These are phyloP conservation scores for Anodontia alba DNA, from an alignment of 2,888 invertebrate species.

Conservation along the genomic window DNA sequence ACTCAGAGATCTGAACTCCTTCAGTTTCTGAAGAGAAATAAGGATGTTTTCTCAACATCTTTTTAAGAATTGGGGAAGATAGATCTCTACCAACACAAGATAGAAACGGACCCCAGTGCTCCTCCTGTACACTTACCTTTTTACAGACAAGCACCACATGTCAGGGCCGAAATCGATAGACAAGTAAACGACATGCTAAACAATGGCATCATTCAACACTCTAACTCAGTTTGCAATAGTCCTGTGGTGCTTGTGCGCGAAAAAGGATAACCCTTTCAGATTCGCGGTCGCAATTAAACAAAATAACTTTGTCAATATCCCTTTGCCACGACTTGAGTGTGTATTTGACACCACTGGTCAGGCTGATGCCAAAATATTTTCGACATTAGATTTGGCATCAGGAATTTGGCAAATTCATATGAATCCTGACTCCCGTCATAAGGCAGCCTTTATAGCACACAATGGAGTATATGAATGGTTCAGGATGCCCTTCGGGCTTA, in stretches of 20 bases:
- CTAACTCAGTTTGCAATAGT: slow-evolving; percentile 40
- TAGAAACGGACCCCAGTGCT: background rate
- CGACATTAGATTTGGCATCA: slow-evolving; percentile 44
- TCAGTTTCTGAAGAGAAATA: background rate
- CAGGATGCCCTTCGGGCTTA: slow-evolving; percentile 30
- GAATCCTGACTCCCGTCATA: slow-evolving; percentile 41
- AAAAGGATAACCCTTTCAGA: slow-evolving; percentile 47
- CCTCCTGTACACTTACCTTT: background rate
- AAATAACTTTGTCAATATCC: slow-evolving; percentile 52
- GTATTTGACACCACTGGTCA: slow-evolving; percentile 48
- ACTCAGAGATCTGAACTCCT: background rate
- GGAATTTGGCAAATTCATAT: slow-evolving; percentile 50
- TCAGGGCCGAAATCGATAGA: background rate
- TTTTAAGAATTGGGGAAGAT: background rate
- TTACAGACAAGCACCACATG: background rate
- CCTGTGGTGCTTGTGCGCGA: slow-evolving; percentile 53
- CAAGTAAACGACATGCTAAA: background rate
- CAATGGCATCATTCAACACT: slow-evolving; percentile 40
- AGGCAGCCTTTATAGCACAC: slow-evolving; percentile 56
- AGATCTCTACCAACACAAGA: background rate
- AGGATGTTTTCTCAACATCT: background rate
- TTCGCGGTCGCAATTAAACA: slow-evolving; percentile 54
- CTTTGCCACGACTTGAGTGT: slow-evolving; percentile 53
- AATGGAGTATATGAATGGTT: slow-evolving; percentile 44
- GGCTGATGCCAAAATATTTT: slow-evolving; percentile 39